These are phyloP conservation scores for Drosophila kokeensis DNA, from an alignment of 2,888 invertebrate species.

Conservation along the genomic window DNA sequence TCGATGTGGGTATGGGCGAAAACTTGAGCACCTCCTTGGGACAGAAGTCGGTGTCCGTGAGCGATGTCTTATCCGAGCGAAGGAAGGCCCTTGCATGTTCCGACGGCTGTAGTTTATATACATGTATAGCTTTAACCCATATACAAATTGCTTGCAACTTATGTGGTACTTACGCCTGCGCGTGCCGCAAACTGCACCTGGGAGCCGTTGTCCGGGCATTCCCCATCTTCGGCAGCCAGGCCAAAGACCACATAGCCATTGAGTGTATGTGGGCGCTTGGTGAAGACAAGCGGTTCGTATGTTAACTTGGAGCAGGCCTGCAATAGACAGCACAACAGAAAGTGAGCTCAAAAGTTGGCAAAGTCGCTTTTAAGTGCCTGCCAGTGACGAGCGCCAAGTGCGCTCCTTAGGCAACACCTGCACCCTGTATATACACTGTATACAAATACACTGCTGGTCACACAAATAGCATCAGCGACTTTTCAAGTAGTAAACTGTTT, in stretches of 20 bases:
- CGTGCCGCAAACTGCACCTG: slow-evolving; percentile 79
- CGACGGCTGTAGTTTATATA: slow-evolving; percentile 72
- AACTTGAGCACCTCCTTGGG: slow-evolving; percentile 85
- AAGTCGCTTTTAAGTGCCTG: slow-evolving; percentile 29
- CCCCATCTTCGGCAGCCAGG: slow-evolving; percentile 67
- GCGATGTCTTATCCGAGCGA: slow-evolving; percentile 79
- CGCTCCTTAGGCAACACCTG: slow-evolving; percentile 42
- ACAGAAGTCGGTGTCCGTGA: slow-evolving; percentile 83
- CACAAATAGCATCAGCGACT: background rate
- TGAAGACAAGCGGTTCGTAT: slow-evolving; percentile 83
- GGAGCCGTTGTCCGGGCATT: slow-evolving; percentile 81
- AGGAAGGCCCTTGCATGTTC: slow-evolving; percentile 83
- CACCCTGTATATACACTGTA: slow-evolving; percentile 15
- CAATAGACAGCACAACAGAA: slow-evolving; percentile 14
- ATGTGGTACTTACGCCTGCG: slow-evolving; percentile 81
- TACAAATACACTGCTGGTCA: slow-evolving; percentile 27
- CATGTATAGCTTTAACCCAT: background rate
- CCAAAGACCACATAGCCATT: slow-evolving; percentile 83
- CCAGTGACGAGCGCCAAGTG: slow-evolving; percentile 46
- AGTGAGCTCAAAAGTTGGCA: slow-evolving; percentile 30
- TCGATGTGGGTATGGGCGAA: slow-evolving; percentile 84
- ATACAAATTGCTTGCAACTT: background rate
- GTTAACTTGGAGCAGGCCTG: slow-evolving; percentile 84
- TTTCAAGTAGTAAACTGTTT: background rate
- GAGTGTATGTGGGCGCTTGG: slow-evolving; percentile 83